Evolutionary conservation across 2,113 vertebrate species (phyloP).

Genomic region (Serinus canaria): DNA sequence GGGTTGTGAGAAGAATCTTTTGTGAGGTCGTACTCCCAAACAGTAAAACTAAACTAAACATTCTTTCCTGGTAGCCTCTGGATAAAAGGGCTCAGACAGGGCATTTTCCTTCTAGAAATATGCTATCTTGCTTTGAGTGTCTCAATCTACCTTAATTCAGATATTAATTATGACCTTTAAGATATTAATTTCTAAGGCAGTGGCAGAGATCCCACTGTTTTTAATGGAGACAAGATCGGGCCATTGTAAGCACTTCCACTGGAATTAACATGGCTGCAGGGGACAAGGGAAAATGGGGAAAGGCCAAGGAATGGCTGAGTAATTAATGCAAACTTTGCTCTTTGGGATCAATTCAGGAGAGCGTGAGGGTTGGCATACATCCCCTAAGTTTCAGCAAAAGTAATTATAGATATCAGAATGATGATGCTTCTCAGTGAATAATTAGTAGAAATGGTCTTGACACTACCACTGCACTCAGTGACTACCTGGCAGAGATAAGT

Average conservation of each 20-base stretch:
- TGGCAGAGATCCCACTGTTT: not conserved
- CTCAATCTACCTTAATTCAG: not conserved
- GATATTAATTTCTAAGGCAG: not conserved
- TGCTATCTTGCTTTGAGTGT: not conserved
- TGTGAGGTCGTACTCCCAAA: not conserved
- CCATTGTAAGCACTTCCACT: not conserved
- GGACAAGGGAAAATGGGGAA: not conserved
- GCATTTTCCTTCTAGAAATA: not conserved
- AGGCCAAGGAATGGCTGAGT: not conserved
- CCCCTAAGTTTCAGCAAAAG: not conserved
- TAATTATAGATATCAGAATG: not conserved
- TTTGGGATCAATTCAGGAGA: not conserved
- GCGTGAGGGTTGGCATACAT: not conserved
- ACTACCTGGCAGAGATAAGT: not conserved
- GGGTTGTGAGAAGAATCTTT: not conserved
- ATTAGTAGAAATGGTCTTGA: not conserved
- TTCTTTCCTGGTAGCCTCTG: not conserved
- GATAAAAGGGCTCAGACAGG: not conserved
- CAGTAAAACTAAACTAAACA: not conserved
- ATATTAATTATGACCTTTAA: not conserved
- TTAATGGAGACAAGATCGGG: fast-evolving
- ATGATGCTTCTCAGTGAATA: not conserved
- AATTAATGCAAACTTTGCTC: not conserved
- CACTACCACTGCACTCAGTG: not conserved
- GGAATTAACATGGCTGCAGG: not conserved